These are phyloP conservation scores for Coelopa pilipes DNA, from an alignment of 2,888 invertebrate species.

Conservation along the genomic window DNA sequence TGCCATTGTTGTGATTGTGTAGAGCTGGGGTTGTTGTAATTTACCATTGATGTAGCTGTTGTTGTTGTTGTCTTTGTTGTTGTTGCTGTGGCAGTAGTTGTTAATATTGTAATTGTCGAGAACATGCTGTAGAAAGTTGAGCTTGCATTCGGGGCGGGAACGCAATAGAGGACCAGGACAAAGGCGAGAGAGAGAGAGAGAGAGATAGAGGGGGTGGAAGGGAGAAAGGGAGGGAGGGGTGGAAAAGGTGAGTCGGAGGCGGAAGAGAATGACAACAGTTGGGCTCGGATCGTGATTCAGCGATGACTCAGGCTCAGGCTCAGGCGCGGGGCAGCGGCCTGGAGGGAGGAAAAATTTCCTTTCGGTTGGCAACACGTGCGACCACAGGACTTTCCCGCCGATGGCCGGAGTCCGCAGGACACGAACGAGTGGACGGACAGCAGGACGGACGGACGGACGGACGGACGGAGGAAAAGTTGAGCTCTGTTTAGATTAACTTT, in stretches of 20 bases:
- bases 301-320: background rate
- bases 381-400: too few relatives aligned
- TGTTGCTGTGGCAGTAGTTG: constrained; percentile 12
- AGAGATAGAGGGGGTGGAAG: too few relatives aligned
- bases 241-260: background rate
- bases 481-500: too few relatives aligned
- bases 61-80: constrained; percentile 11
- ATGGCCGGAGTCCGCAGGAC: too few relatives aligned
- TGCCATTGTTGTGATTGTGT: too few relatives aligned
- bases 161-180: background rate
- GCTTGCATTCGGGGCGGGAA: constrained; percentile 7
- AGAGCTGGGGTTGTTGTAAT: constrained; percentile 9
- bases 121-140: constrained; percentile 14
- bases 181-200: too few relatives aligned
- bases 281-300: background rate
- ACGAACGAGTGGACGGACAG: too few relatives aligned
- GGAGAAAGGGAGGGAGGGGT: background rate
- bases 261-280: background rate
- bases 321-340: background rate
- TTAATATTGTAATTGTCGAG: constrained; percentile 9
- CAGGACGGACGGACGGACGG: too few relatives aligned
- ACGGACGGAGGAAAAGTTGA: too few relatives aligned
- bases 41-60: background rate
- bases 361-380: too few relatives aligned
- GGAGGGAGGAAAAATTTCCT: background rate